Evolutionary conservation across 2,797 vertebrate species (phyloP).

Genomic region (Amphiprion clarkii): DNA sequence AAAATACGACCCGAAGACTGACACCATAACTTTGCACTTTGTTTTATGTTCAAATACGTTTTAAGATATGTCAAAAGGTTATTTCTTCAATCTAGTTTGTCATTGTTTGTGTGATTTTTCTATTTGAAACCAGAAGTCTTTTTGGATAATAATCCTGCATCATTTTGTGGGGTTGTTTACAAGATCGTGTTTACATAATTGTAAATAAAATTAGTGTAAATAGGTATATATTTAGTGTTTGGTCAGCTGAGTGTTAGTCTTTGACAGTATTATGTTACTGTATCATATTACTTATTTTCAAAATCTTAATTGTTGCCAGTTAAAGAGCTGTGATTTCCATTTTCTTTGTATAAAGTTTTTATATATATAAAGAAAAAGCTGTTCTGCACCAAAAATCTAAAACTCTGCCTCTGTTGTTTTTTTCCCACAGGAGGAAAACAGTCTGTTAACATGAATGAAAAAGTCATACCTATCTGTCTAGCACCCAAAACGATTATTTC

Average conservation of each 20-base stretch:
- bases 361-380: constrained; percentile 26
- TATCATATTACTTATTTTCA: constrained; percentile 36
- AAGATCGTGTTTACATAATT: constrained; percentile 37
- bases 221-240: constrained; percentile 43
- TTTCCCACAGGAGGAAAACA: not conserved
- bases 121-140: constrained; percentile 6
- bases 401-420: not conserved
- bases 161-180: constrained; percentile 15
- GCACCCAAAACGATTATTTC: too few relatives aligned
- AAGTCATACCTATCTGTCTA: not conserved
- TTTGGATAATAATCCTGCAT: not conserved
- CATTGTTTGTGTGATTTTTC: constrained; percentile 30
- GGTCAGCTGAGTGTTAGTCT: constrained; percentile 26
- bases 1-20: constrained; percentile 29
- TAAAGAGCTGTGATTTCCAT: constrained; percentile 51
- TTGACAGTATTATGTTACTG: constrained; percentile 55
- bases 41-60: constrained; percentile 33
- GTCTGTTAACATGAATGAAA: not conserved
- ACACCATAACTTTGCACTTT: not conserved
- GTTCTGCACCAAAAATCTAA: not conserved
- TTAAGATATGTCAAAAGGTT: constrained; percentile 7
- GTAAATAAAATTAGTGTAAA: constrained; percentile 59
- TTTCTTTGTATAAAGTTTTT: constrained; percentile 64
- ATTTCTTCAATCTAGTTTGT: constrained; percentile 30
- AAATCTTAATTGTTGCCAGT: constrained; percentile 50